phyloP scores from a whole-genome alignment of 2,113 vertebrate genomes.

The Psittacula cyanocephala region DNA sequence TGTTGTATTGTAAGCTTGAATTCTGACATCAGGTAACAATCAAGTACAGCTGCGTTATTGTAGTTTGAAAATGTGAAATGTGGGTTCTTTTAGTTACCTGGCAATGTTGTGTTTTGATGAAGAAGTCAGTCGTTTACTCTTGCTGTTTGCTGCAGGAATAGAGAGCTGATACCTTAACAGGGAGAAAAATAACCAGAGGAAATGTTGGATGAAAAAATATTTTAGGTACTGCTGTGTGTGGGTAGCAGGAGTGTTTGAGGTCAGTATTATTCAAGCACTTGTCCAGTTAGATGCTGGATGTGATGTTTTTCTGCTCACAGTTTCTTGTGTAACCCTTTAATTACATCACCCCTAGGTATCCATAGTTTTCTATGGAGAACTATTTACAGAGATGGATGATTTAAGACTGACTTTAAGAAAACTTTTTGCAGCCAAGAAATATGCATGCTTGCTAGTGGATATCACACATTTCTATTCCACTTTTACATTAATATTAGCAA shows the following conservation, averaged over 20 bases:
- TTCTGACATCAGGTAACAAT: background rate
- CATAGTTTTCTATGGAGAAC: background rate
- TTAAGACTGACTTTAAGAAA: background rate
- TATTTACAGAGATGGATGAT: background rate
- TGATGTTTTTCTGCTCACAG: background rate
- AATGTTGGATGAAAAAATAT: background rate
- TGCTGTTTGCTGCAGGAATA: background rate
- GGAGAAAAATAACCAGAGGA: background rate
- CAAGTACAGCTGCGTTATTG: background rate
- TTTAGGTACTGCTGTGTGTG: background rate
- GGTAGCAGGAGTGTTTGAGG: background rate
- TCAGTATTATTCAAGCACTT: background rate
- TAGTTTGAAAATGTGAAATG: background rate
- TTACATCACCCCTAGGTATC: background rate
- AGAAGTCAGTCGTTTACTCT: background rate
- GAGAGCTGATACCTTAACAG: background rate
- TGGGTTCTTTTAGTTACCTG: background rate
- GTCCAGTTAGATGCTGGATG: background rate
- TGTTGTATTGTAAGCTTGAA: background rate
- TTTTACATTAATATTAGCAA: background rate
- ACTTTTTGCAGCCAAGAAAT: background rate
- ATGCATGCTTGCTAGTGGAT: background rate
- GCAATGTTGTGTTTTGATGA: background rate
- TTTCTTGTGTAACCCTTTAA: background rate
- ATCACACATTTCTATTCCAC: accelerated